Evolutionary conservation across 2,113 vertebrate species (phyloP).

Genomic region (Corythornis vintsioides): DNA sequence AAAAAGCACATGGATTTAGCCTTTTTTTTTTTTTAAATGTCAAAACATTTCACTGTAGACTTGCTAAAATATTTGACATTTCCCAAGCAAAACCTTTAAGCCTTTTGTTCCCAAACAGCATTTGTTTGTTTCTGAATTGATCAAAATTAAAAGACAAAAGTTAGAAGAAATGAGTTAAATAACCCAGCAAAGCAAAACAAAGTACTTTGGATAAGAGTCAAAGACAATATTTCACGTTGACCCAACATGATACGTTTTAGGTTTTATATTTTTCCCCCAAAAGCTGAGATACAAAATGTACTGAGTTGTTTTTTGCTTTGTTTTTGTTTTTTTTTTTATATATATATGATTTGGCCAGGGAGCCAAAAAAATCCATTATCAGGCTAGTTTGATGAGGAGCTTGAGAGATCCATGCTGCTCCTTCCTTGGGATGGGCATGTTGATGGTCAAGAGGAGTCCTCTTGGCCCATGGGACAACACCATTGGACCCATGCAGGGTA

Average conservation of each 20-base stretch:
- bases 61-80: slow-evolving; percentile 22
- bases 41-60: slow-evolving; percentile 56
- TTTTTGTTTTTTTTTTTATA: neutral
- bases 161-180: slow-evolving; percentile 13
- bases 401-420: neutral
- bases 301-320: too few relatives aligned
- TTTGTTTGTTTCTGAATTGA: slow-evolving; percentile 37
- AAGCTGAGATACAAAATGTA: neutral
- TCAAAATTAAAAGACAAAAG: slow-evolving; percentile 15
- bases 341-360: neutral
- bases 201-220: neutral
- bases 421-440: neutral
- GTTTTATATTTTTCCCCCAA: neutral
- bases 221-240: neutral
- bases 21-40: neutral
- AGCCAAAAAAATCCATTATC: neutral
- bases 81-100: slow-evolving; percentile 30
- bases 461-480: neutral
- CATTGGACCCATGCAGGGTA: neutral
- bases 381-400: neutral
- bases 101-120: slow-evolving; percentile 44
- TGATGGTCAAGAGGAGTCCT: neutral
- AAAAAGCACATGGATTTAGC: neutral
- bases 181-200: neutral
- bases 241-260: neutral